Evolutionary conservation across 2,888 invertebrate genomes (phyloP), one percentile per base, ranked within the genome.

Genomic region (Drosophila flavopinicola): DNA sequence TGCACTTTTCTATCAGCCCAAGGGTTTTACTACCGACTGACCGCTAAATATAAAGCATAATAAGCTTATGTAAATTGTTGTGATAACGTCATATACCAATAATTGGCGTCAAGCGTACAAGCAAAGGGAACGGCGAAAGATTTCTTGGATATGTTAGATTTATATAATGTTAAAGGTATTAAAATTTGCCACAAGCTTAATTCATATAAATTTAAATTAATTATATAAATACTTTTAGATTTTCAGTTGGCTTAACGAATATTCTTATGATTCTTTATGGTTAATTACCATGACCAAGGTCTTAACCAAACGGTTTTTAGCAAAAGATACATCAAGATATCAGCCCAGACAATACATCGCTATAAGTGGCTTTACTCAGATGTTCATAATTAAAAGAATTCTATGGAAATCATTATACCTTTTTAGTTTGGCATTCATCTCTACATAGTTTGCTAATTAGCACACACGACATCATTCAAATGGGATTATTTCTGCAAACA

Each of bases 1-100:
- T 85, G 87, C 87, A 85, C 38, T 86, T 76, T 64, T 44, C 41
- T 30, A 49, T 42, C 35, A 51, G 39, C 59, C 48, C 61, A 45
- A 49, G 48, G 30, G 38, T 54, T 58, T 37, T 6, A 29, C 29
- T 10, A 17, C 9, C 25, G 23, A 15, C 5, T 17, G 38, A 11
- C 32, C 11, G 13, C 25, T 38, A 51, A 29, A 30, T 17, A 37
- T n/a, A n/a, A n/a, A n/a, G 23, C 9, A 11, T 27, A 33, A 20
- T 25, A 6, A 54, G 44, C 42, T 70, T 70, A 56, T 17, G 29
- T 68, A 61, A 60, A 56, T 42, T 51, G 11, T 20, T 29, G 7
- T 35, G 24, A 35, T 58, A 66, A 32, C 25, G 30, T 39, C 33
- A 54, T 23, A 23, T 41, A n/a, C 53, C 25, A 54, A 11, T 15